Percentiles rank a stretch among this genome's conserved stretches.
Evolutionary conservation across 35 echinoderm and acorn worm species (phyloP).

Genomic region (Lytechinus pictus): DNA sequence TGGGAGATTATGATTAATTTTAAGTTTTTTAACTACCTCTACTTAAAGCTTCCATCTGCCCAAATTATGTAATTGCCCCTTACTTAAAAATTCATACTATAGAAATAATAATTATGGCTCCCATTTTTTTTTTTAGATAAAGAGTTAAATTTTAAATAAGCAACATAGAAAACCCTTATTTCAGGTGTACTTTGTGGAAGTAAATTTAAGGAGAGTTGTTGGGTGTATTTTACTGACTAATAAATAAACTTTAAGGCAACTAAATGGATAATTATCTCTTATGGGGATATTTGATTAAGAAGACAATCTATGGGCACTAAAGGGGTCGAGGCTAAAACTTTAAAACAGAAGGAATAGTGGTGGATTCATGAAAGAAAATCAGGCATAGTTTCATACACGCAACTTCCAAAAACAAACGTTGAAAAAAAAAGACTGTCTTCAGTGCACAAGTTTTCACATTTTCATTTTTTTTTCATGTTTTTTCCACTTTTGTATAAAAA

Average conservation of each 20-base stretch:
- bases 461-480: constrained; percentile 50
- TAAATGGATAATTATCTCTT: neutral
- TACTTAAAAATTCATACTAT: neutral
- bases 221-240: neutral
- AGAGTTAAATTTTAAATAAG: too few species aligned
- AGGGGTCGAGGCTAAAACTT: neutral
- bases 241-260: neutral
- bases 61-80: neutral
- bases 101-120: too few species aligned
- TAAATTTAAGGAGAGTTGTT: neutral
- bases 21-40: neutral
- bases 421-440: constrained; percentile 45
- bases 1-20: neutral
- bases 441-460: constrained; percentile 41
- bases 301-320: neutral
- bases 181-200: neutral
- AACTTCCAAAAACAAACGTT: constrained; percentile 34
- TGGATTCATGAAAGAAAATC: neutral
- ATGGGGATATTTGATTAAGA: neutral
- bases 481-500: constrained; percentile 52
- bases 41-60: neutral
- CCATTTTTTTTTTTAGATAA: too few species aligned
- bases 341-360: neutral
- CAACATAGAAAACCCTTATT: too few species aligned
- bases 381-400: constrained; percentile 39